Evolutionary conservation across 64 coral and sea anemone species (phyloP).

Genomic region (Porites australiensis): DNA sequence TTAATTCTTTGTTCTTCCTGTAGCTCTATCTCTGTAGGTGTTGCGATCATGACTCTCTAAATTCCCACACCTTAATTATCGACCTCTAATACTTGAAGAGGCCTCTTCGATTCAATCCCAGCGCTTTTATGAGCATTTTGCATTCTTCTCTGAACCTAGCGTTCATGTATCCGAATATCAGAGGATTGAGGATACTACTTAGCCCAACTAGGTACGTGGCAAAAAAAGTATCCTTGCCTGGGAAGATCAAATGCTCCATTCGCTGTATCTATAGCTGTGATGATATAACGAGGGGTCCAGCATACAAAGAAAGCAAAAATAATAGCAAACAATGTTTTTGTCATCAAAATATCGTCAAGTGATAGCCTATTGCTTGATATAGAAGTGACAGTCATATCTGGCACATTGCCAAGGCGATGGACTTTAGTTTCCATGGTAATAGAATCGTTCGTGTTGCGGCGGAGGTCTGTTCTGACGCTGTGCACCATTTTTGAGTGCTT

Average conservation of each 20-base stretch:
- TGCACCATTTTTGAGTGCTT: not conserved
- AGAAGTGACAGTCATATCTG: not conserved
- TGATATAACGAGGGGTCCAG: constrained; percentile 6
- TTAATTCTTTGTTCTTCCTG: not conserved
- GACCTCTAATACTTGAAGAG: no score
- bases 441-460: no score
- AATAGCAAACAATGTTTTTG: constrained; percentile 23
- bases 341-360: constrained; percentile 1
- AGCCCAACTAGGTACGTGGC: constrained; percentile 2
- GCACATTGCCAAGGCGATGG: not conserved
- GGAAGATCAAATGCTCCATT: not conserved
- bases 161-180: constrained; percentile 34
- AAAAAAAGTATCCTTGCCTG: not conserved
- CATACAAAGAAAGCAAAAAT: constrained; percentile 19
- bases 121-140: not conserved
- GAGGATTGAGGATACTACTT: constrained; percentile 1
- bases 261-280: constrained; percentile 10
- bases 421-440: no score
- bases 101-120: not conserved
- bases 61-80: no score
- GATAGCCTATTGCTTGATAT: not conserved
- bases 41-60: no score
- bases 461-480: no score
- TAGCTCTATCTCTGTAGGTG: no score
- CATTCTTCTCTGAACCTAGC: constrained; percentile 10